Evolutionary conservation across 2,888 invertebrate species (phyloP), one percentile per base, ranked within the genome.

Genomic region (Syritta pipiens): DNA sequence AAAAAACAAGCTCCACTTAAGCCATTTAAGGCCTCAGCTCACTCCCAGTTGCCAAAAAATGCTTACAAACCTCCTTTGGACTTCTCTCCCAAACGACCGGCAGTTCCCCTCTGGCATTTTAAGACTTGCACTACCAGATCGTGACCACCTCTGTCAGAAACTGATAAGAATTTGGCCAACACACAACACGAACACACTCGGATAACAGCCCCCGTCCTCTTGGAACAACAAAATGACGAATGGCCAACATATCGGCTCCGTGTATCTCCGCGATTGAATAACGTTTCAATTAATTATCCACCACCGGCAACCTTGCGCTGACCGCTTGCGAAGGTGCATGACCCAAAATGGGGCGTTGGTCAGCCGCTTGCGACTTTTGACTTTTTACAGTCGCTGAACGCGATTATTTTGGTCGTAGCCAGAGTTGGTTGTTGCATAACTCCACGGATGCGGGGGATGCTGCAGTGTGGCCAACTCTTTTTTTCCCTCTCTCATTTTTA

Each of bases 291-390:
- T 51, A 57, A 68, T 53, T 60, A 40, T 46, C 9, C 1, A 10
- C 9, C 24, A 51, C 9, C 12, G n/a, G 14, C 37, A 46, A 55
- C 14, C 24, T 9, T 5, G 9, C 1, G 48, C 12, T 53, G 20
- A 62, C 48, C 49, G 59, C 37, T 67, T 22, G 28, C 44, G 24
- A 71, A 77, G 65, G 71, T 55, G 32, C 44, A 77, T 32, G 72
- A 77, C 65, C 72, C 48, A 32, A 55, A 67, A 67, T 32, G 20
- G 60, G 65, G 77, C 71, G 60, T 60, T 71, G 53, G 71, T 46
- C 71, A 26, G 24, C 49, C 51, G 59, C 68, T 55, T 26, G 62
- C 40, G 55, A 67, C 77, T 32, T 72, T 42, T 67, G 72, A 60
- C 72, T n/a, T 60, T 65, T 65, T 71, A 65, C 17, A 53, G 26